Base-by-base conservation (phyloP, 2,113 vertebrate genomes). In the Gopherus flavomarginatus region DNA sequence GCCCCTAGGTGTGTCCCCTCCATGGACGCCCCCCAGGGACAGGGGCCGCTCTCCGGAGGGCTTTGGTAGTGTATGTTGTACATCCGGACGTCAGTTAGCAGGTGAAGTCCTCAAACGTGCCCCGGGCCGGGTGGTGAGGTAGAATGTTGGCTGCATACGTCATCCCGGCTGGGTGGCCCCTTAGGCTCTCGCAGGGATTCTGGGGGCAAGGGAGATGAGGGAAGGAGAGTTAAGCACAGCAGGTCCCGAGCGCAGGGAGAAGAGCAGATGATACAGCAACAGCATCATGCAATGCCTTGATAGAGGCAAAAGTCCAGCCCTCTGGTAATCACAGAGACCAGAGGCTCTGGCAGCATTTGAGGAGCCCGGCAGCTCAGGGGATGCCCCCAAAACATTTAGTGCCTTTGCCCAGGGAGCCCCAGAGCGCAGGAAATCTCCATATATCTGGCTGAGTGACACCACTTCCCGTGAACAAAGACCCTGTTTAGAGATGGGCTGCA, bases 101-200 rank as follows among this genome's bases (percentile, higher is more conserved):
- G 97, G 99, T 99, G 98, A 99, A 99, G 98, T 99, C 99, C 98
- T 99, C 99, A 90, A 99, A 99, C 95, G 99, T 99, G 96, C 99
- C 99, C 98, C 99, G 99, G 96, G 98, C 99, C 1, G 99, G 99
- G 98, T 99, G 99, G 89, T 99, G 99, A 99, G 99, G 99, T 99
- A 99, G 99, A 99, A 99, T 99, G 99, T 99, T 99, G 98, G 99
- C 99, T 86, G 99, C 98, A 85, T 99, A 99, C 8, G 99, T 99
- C 95, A 99, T 99, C 87, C 99, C 99, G 3, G 99, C 99, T 42
- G 99, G 99, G 95, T 98, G 98, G n/a, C 98, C 98, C 96, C 98
- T 98, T 95, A 99, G 98, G 97, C 99, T 99, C 97, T 99, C 99
- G 11, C 99, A 99, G 35, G 99, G 99, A 91, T 99, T 98, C 99